phyloP scores from a whole-genome alignment of 2,797 vertebrate species.

The Enteromius trimaculatus region DNA sequence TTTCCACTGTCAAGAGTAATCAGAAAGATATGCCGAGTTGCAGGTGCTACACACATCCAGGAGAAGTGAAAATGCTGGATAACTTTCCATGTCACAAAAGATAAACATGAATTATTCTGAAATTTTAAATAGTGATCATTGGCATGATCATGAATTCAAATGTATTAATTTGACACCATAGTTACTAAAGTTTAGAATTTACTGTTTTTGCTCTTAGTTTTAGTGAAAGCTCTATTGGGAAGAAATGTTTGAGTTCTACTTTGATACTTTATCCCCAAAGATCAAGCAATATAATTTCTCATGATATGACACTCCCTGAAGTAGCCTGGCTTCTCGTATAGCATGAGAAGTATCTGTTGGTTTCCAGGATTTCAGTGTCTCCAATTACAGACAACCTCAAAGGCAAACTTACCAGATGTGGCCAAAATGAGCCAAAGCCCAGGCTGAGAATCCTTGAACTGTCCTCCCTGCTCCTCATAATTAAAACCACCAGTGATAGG shows the following conservation, averaged over 20 bases:
- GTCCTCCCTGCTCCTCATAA: slow-evolving; percentile 41
- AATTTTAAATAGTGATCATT: neutral
- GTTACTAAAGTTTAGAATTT: neutral
- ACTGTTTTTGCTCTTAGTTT: neutral
- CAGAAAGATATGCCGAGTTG: neutral
- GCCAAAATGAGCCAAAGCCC: slow-evolving; percentile 35
- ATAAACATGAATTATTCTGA: neutral
- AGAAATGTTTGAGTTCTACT: neutral
- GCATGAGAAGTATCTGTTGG: neutral
- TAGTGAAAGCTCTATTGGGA: neutral
- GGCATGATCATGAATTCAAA: neutral
- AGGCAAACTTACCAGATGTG: slow-evolving; percentile 44
- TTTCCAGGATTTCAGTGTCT: slow-evolving; percentile 24
- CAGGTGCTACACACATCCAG: neutral
- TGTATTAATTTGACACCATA: neutral
- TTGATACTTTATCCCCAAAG: neutral
- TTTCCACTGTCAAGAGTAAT: neutral
- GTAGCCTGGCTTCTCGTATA: neutral
- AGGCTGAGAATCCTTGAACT: slow-evolving; percentile 40
- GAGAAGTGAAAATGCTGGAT: neutral
- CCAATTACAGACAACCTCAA: slow-evolving; percentile 42
- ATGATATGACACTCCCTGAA: neutral
- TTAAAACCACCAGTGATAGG: slow-evolving; percentile 32
- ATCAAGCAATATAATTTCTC: neutral
- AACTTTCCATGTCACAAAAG: neutral